These are phyloP conservation scores for Mythimna vitellina DNA, from an alignment of 2,888 invertebrate genomes.

Conservation along the genomic window DNA sequence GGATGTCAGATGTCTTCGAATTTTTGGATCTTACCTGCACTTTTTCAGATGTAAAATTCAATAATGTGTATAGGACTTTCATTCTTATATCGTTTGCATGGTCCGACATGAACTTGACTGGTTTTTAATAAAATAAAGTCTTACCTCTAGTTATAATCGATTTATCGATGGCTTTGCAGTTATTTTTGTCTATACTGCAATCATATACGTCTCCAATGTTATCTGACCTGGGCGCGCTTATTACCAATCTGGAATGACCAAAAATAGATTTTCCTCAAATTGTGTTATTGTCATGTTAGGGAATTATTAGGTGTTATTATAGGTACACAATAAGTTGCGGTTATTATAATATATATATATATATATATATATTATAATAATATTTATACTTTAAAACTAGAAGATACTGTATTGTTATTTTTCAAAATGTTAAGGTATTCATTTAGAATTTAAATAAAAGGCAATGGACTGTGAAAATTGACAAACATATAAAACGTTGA, in stretches of 20 bases:
- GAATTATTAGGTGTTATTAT: neutral
- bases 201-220: conserved; percentile 71
- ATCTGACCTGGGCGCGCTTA: conserved; percentile 75
- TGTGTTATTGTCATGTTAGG: neutral
- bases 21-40: no score
- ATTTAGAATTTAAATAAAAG: no score
- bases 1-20: no score
- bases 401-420: neutral
- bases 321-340: neutral
- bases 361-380: neutral
- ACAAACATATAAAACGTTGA: no score
- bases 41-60: neutral
- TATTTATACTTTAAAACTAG: neutral
- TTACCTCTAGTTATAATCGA: conserved; percentile 2
- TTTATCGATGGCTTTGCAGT: conserved; percentile 8
- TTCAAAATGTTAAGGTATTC: no score
- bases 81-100: neutral
- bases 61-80: neutral
- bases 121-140: neutral
- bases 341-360: neutral
- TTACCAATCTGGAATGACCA: conserved; percentile 69
- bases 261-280: conserved; percentile 17
- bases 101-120: neutral
- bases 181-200: conserved; percentile 55
- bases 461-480: no score